Evolutionary conservation across 1,140 invertebrate species (phyloP).

Genomic region (Cydia pomonella): DNA sequence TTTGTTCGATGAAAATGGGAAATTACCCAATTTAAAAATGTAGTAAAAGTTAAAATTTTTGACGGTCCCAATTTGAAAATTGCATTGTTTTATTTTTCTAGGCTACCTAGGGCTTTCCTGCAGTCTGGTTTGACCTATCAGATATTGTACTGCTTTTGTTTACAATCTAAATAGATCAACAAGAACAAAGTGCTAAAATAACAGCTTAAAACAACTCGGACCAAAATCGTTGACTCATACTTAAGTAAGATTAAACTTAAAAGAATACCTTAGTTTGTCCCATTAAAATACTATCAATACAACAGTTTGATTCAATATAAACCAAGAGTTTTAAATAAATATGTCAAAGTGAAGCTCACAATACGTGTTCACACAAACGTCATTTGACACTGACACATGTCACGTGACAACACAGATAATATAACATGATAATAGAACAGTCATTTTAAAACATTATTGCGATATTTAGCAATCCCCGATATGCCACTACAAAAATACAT

Average conservation of each 20-base stretch:
- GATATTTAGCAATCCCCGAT: neutral
- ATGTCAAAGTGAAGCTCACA: slow-evolving; percentile 1
- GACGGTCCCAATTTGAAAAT: neutral
- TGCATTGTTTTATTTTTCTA: neutral
- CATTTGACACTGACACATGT: neutral
- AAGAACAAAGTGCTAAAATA: slow-evolving; percentile 1
- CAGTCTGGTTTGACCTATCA: neutral
- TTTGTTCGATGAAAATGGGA: neutral
- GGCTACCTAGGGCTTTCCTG: neutral
- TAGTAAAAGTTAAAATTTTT: neutral
- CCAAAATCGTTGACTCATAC: slow-evolving; percentile 38
- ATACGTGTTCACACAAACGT: neutral
- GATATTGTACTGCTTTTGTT: neutral
- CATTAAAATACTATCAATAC: slow-evolving; percentile 34
- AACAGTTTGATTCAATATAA: slow-evolving; percentile 25
- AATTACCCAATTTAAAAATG: neutral
- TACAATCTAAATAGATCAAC: neutral
- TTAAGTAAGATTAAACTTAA: slow-evolving; percentile 38
- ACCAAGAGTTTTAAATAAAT: slow-evolving; percentile 34
- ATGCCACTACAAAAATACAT: neutral
- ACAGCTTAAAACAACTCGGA: slow-evolving; percentile 44
- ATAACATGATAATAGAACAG: neutral
- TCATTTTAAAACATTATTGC: neutral
- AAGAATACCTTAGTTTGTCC: slow-evolving; percentile 37
- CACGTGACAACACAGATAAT: neutral